A percentile compares a stretch with the other conserved stretches of the same genome.
These are phyloP conservation scores for Drosophila mercatorum DNA, from an alignment of 2,888 invertebrate species.

Conservation along the genomic window DNA sequence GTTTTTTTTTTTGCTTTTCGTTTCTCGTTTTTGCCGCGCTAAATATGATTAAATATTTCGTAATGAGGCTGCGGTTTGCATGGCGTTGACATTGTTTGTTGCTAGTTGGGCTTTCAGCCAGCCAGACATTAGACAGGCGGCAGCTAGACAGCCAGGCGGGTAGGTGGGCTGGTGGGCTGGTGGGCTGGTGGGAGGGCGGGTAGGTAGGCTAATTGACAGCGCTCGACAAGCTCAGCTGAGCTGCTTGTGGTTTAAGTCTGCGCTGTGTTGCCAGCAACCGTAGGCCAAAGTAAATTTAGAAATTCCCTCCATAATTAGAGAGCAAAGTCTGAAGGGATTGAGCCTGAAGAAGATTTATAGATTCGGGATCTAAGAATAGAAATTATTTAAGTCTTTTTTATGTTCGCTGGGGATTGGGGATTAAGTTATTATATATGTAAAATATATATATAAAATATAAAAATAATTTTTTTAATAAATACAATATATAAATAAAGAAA, in stretches of 20 bases:
- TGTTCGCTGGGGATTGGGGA: background rate
- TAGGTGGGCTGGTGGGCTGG: background rate
- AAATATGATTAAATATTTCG: conserved; percentile 79
- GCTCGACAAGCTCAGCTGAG: conserved; percentile 18
- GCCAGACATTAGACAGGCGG: conserved; percentile 4
- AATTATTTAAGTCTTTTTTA: background rate
- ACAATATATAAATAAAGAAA: no score
- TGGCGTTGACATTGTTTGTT: conserved; percentile 50
- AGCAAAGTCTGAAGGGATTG: background rate
- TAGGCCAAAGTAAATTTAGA: background rate
- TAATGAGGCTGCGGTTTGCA: conserved; percentile 73
- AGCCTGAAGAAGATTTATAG: background rate
- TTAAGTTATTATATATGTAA: background rate
- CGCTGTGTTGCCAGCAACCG: background rate
- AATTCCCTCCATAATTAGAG: background rate
- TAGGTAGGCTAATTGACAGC: conserved; percentile 51
- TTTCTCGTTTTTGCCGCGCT: conserved; percentile 42
- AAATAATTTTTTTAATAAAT: no score
- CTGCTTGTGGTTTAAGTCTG: conserved; percentile 2
- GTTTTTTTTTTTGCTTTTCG: background rate
- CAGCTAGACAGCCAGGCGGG: conserved; percentile 9
- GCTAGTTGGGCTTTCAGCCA: conserved; percentile 23
- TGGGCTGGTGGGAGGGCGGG: background rate
- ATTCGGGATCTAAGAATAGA: background rate
- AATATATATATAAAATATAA: background rate